These are phyloP conservation scores for Benitochromis conjunctus DNA, from an alignment of 2,113 vertebrate species.

Conservation along the genomic window DNA sequence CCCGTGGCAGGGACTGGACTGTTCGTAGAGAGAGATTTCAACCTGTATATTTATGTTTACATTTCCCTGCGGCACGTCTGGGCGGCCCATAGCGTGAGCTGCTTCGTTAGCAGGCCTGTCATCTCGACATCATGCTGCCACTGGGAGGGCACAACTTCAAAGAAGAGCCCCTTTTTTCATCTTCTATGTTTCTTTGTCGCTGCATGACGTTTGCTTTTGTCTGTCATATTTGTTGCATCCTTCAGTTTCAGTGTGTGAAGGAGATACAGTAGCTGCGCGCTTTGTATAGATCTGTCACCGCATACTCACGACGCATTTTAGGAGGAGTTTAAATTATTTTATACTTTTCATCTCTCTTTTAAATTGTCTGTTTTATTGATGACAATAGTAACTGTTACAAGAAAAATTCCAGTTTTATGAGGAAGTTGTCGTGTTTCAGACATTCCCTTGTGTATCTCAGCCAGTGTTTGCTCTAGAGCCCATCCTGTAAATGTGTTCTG, in stretches of 20 bases:
- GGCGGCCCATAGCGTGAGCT: conserved; percentile 38
- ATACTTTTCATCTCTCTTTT: conserved; percentile 84
- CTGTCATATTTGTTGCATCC: conserved; percentile 22
- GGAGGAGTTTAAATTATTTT: conserved; percentile 97
- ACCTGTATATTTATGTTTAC: conserved; percentile 84
- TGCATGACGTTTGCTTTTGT: conserved; percentile 86
- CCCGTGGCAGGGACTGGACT: conserved; percentile 80
- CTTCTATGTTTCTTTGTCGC: conserved; percentile 64
- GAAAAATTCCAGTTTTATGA: conserved; percentile 75
- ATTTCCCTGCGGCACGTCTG: conserved; percentile 61
- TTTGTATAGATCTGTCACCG: conserved; percentile 57
- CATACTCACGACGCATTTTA: conserved; percentile 65
- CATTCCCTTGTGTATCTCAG: conserved; percentile 77
- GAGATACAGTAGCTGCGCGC: conserved; percentile 59
- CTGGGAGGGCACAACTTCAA: conserved; percentile 64
- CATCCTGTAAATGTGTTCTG: conserved; percentile 88
- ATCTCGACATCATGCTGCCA: conserved; percentile 44
- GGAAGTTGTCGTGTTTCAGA: conserved; percentile 75
- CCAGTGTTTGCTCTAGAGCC: conserved; percentile 78
- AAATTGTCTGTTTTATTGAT: conserved; percentile 79
- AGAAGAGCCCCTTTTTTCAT: conserved; percentile 56
- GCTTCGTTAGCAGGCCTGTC: conserved; percentile 34
- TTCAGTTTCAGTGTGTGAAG: conserved; percentile 62
- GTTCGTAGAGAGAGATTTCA: conserved; percentile 81
- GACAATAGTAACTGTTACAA: conserved; percentile 82